A percentile compares a stretch with the other conserved stretches of the same genome.
Evolutionary conservation across 2,113 vertebrate genomes (phyloP).

Genomic region (Rallus limicola): DNA sequence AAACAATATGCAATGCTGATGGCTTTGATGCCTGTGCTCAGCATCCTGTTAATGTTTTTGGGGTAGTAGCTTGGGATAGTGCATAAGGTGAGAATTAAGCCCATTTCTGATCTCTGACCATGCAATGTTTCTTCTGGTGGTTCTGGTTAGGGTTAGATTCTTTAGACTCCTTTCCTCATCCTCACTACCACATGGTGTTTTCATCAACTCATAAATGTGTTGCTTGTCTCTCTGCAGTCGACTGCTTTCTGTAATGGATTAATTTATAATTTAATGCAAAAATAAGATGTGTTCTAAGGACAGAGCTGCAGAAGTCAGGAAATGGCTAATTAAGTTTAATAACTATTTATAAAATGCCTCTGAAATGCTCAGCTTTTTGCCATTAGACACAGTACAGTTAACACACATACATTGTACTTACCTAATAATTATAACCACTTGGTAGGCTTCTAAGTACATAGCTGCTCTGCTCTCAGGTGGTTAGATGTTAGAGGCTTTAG

Average conservation of each 20-base stretch:
- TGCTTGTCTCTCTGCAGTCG: not conserved
- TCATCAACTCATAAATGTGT: not conserved
- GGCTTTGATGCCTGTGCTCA: not conserved
- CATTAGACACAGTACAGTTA: constrained; percentile 18
- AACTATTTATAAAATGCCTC: constrained; percentile 16
- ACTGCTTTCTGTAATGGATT: not conserved
- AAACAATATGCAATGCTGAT: not conserved
- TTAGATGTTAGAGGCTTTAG: not conserved
- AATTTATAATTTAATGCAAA: constrained; percentile 8
- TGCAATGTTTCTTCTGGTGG: not conserved
- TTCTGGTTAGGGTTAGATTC: not conserved
- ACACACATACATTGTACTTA: not conserved
- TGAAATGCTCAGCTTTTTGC: constrained; percentile 21
- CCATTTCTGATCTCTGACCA: not conserved
- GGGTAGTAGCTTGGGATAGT: not conserved
- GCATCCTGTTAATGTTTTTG: not conserved
- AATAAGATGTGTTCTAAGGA: not conserved
- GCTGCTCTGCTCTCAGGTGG: constrained; percentile 3
- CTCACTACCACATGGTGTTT: not conserved
- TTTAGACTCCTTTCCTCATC: not conserved
- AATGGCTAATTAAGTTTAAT: constrained; percentile 19
- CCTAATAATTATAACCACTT: constrained; percentile 44
- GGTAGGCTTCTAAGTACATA: not conserved
- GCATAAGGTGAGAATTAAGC: not conserved
- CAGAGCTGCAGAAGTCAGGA: constrained; percentile 1